Evolutionary conservation across 1,140 invertebrate species (phyloP), one percentile per base, ranked within the genome.

Genomic region (Xylocopa sonorina): DNA sequence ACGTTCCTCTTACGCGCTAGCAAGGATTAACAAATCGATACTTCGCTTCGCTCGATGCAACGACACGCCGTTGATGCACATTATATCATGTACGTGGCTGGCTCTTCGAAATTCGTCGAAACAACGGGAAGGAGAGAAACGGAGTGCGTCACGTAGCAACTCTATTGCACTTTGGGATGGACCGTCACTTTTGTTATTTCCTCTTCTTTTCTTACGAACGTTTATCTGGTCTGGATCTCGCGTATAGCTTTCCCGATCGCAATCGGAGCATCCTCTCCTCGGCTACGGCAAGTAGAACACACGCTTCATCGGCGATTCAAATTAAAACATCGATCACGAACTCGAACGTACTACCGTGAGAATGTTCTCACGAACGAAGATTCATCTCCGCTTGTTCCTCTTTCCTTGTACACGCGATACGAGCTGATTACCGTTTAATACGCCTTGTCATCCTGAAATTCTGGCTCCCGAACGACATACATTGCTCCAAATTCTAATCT

Each of bases 1-100:
- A 83, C 62, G 87, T 85, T 9, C 6, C 38, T 88, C 87, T 91
- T 90, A 91, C 69, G 87, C 58, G 82, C 88, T 90, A 90, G 84
- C 84, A 88, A 90, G 83, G 83, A 89, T 89, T 88, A 89, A 88
- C 85, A 85, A n/a, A 88, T 87, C 85, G 87, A 88, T 87, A 88
- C 85, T 84, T 85, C 78, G 78, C 55, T 43, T 67, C 21, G 6
- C 7, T 50, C 48, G 21, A 84, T 80, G 83, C 78, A 84, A 88
- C 88, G 81, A 84, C 80, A 66, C 43, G 46, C 38, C 18, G 21
- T 58, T 43, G 38, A 53, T 46, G 48, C 34, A 14, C 46, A 46
- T 62, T 60, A 21, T 27, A 9, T n/a, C n/a, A n/a, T n/a, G n/a
- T n/a, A n/a, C n/a, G n/a, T 73, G 48, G 34, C 60, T 53, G 58